phyloP scores from a whole-genome alignment of 2,113 vertebrate species.

The Neotoma lepida region DNA sequence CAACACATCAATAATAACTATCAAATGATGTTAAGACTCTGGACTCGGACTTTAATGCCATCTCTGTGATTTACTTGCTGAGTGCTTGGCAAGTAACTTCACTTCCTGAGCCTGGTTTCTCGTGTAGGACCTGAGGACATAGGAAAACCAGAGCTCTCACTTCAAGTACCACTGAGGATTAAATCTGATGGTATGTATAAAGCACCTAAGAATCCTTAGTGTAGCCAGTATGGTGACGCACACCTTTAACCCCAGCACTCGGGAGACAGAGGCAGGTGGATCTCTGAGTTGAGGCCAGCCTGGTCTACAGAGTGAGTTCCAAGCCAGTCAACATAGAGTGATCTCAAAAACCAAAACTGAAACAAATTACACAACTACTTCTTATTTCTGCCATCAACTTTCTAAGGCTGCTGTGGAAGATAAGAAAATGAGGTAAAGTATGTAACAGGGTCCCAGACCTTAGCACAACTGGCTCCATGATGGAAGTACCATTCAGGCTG shows the following conservation, averaged over 20 bases:
- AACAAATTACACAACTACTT: neutral
- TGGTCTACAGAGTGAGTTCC: neutral
- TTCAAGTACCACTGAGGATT: neutral
- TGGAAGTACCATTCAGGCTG: neutral
- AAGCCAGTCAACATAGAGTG: neutral
- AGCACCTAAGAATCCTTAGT: neutral
- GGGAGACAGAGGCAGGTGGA: neutral
- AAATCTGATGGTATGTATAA: neutral
- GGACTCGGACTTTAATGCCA: neutral
- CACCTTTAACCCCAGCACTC: neutral
- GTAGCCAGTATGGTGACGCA: neutral
- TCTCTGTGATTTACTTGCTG: neutral
- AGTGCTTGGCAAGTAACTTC: neutral
- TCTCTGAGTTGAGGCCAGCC: neutral
- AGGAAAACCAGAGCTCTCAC: neutral
- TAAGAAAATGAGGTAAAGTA: neutral
- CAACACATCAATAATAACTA: neutral
- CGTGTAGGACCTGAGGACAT: neutral
- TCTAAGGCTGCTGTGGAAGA: neutral
- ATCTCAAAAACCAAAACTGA: neutral
- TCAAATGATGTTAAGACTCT: neutral
- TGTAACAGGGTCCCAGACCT: neutral
- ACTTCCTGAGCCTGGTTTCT: conserved; percentile 7
- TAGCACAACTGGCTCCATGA: neutral
- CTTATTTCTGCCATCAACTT: neutral